Conservation (phyloP, 2,888 invertebrate genomes). For the Mesorhabditis spiculigera region DNA sequence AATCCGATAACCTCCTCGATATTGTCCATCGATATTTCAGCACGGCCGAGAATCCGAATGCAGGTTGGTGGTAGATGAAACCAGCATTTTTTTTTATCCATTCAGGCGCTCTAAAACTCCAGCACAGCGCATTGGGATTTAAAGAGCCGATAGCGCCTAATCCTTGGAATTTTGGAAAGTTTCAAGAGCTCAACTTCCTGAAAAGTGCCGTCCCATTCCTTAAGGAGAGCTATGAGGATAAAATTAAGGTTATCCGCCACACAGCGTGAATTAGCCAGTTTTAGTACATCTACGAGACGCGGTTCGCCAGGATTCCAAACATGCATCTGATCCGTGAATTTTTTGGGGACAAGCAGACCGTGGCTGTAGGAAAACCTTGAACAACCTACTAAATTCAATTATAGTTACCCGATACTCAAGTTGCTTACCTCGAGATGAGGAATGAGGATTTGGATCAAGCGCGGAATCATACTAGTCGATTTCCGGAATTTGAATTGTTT, state of each 20-base stretch:
- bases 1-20: background rate
- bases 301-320: background rate
- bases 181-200: background rate
- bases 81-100: background rate
- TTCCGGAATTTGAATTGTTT: no score
- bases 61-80: background rate
- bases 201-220: background rate
- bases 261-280: background rate
- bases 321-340: background rate
- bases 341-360: background rate
- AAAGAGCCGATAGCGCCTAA: background rate
- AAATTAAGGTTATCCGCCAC: background rate
- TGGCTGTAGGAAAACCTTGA: no score
- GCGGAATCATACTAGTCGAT: no score
- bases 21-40: background rate
- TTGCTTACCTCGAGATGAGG: no score
- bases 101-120: background rate
- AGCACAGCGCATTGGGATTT: background rate
- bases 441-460: no score
- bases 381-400: no score
- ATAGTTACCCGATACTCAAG: no score
- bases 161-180: background rate
- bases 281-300: constrained; percentile 3
- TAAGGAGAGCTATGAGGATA: background rate
- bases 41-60: background rate